Base-by-base conservation (phyloP, 2,797 vertebrate species). In the Scolopax rusticola region DNA sequence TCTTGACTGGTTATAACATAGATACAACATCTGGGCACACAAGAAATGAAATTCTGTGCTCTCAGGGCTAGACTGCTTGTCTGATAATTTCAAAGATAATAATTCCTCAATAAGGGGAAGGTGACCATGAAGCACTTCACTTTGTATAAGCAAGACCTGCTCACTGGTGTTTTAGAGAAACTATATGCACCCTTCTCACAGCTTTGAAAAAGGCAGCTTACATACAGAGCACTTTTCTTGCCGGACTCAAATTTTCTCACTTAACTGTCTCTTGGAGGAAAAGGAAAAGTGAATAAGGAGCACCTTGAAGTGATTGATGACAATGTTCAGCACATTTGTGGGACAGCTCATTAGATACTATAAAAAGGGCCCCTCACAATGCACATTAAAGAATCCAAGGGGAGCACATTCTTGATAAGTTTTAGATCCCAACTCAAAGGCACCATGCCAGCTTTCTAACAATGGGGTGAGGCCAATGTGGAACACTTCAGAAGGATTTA, bases 371-470 rank as follows among this genome's bases (percentile, higher is more conserved):
- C 68, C 81, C 84, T 96, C 90, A 85, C 84, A 92, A 96, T 38
- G 83, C 43, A 61, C 89, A 41, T 80, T 95, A 94, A 95, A 96
- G 95, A 80, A 89, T 54, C 89, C 2, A 0, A 95, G 75, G 85
- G 91, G 74, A 91, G 91, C 82, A 91, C 84, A 93, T 96, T 94
- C 95, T 78, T 95, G 86, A 54, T 92, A 92, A 87, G 57, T 93
- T 96, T 96, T 41, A 97, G 92, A 97, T 97, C 89, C 87, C 83
- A 51, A 54, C 86, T 96, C 95, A 97, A 97, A 97, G 95, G 81
- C 89, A 91, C 60, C 94, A 96, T 0, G 1, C 88, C 81, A 93
- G 92, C 75, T 87, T 83, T 64, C 12, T 91, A 90, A 97, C 96
- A 97, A 97, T 97, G 92, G 81, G 91, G 95, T 83, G 86, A 96